These are phyloP conservation scores for Brachionus rubens DNA, from an alignment of 1,140 invertebrate genomes.

Conservation along the genomic window DNA sequence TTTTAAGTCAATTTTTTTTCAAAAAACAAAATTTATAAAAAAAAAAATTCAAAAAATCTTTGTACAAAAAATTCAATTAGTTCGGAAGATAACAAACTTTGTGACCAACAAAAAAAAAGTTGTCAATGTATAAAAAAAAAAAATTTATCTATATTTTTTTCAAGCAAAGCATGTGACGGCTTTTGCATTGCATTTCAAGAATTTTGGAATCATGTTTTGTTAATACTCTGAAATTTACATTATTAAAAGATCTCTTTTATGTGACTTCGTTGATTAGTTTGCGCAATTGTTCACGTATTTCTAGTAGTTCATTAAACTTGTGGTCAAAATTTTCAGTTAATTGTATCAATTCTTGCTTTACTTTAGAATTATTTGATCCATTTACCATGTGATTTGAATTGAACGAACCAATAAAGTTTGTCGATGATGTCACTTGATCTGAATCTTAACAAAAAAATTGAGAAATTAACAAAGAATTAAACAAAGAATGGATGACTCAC, in stretches of 20 bases:
- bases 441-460: constrained; percentile 3
- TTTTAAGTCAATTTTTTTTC: not conserved
- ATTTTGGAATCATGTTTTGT: not conserved
- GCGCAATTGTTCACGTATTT: constrained; percentile 30
- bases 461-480: not conserved
- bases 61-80: too few relatives aligned
- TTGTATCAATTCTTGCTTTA: constrained; percentile 15
- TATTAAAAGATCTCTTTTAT: too few relatives aligned
- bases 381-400: not conserved
- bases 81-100: too few relatives aligned
- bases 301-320: constrained; percentile 27
- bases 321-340: constrained; percentile 20
- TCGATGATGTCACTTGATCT: constrained; percentile 24
- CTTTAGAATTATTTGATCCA: not conserved
- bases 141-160: too few relatives aligned
- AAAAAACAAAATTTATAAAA: not conserved
- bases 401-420: not conserved
- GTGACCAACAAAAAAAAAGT: too few relatives aligned
- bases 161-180: too few relatives aligned
- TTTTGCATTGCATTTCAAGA: too few relatives aligned
- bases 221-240: constrained; percentile 40
- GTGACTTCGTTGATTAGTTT: constrained; percentile 30
- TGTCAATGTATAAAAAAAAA: too few relatives aligned
- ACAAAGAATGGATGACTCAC: not conserved
- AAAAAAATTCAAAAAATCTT: too few relatives aligned